Percentiles rank a stretch among this genome's conserved stretches.
Conservation (phyloP, 1,140 invertebrate genomes). For the Zaprionus gabonicus region DNA sequence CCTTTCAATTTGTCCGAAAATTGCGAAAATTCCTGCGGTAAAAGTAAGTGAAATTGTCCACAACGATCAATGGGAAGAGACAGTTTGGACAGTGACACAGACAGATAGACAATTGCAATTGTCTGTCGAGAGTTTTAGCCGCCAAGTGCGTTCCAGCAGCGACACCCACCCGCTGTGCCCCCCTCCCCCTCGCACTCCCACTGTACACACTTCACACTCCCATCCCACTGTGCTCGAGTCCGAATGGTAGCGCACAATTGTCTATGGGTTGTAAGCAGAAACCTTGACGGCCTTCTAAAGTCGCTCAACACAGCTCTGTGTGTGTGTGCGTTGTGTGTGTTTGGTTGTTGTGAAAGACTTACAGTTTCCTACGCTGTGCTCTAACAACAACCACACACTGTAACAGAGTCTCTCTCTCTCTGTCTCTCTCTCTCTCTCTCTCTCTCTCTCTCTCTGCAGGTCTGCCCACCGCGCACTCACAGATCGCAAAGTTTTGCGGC, state of each 20-base stretch:
- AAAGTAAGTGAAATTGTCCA: conserved; percentile 52
- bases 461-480: conserved; percentile 59
- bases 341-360: conserved; percentile 72
- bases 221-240: conserved; percentile 1
- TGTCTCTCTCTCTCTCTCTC: not conserved
- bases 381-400: conserved; percentile 41
- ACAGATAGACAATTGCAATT: conserved; percentile 36
- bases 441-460: not conserved
- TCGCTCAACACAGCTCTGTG: conserved; percentile 27
- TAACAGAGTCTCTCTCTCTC: not conserved
- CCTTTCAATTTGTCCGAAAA: conserved; percentile 32
- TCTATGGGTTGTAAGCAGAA: conserved; percentile 60
- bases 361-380: conserved; percentile 48
- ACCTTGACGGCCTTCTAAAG: conserved; percentile 73
- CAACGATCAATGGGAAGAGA: conserved; percentile 26
- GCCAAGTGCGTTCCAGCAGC: conserved; percentile 4
- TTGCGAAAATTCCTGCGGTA: conserved; percentile 36
- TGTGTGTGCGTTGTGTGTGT: not conserved
- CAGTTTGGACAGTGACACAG: not conserved
- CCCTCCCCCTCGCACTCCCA: no score
- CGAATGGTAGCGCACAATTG: conserved; percentile 31
- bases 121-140: conserved; percentile 16
- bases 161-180: conserved; percentile 8
- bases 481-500: conserved; percentile 68
- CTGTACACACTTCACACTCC: not conserved